Evolutionary conservation across 2,888 invertebrate species (phyloP).

Genomic region (Plutella xylostella): DNA sequence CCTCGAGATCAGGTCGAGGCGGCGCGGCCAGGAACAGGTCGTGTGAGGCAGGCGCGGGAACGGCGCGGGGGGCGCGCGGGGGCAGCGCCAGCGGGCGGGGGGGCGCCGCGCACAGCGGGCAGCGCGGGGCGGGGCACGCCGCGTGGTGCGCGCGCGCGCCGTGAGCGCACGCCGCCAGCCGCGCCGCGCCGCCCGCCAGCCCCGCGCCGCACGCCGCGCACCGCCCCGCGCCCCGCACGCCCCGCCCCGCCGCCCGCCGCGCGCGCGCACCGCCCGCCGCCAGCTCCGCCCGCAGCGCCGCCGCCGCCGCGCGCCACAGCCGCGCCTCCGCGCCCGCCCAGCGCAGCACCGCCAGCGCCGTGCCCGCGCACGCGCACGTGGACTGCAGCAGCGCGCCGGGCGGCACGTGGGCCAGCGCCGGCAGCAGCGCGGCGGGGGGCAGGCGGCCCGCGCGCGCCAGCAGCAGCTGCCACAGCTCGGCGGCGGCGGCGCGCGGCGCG

Average conservation of each 20-base stretch:
- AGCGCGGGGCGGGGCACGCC: constrained; percentile 34
- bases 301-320: constrained; percentile 11
- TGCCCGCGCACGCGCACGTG: constrained; percentile 28
- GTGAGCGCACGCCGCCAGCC: constrained; percentile 2
- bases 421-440: constrained; percentile 9
- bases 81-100: constrained; percentile 23
- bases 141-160: constrained; percentile 14
- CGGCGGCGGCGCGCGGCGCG: constrained; percentile 30
- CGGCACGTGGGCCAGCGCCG: constrained; percentile 15
- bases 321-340: constrained; percentile 6
- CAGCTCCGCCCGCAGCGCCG: constrained; percentile 15
- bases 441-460: constrained; percentile 14
- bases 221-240: constrained; percentile 35
- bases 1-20: constrained; percentile 55
- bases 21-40: constrained; percentile 42
- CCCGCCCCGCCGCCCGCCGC: constrained; percentile 37
- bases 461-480: constrained; percentile 39
- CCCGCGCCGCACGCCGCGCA: constrained; percentile 38
- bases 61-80: constrained; percentile 18
- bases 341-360: constrained; percentile 15
- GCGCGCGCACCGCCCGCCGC: constrained; percentile 30
- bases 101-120: constrained; percentile 32
- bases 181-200: constrained; percentile 23
- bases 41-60: constrained; percentile 28
- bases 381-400: constrained; percentile 19